A percentile compares a stretch with the other conserved stretches of the same genome.
These are phyloP conservation scores for Uria aalge DNA, from an alignment of 2,113 vertebrate species.

Conservation along the genomic window DNA sequence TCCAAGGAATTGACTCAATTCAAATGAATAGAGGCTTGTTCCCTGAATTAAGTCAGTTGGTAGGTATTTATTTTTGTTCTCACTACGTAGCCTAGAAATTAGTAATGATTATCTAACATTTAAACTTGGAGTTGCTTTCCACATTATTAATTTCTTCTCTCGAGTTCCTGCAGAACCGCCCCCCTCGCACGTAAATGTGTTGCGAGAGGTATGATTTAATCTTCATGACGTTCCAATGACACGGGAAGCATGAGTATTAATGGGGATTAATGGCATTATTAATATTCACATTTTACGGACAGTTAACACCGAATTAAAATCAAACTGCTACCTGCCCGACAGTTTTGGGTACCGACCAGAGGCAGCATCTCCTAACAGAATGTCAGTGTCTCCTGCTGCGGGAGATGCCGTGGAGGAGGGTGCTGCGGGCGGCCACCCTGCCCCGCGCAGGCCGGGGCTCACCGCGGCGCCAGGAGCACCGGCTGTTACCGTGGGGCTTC, in stretches of 20 bases:
- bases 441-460: no score
- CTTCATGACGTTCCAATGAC: not conserved
- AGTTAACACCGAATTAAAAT: not conserved
- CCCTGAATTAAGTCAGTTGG: not conserved
- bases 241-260: not conserved
- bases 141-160: not conserved
- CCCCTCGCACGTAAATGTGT: fast-evolving
- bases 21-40: not conserved
- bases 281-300: not conserved
- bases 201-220: not conserved
- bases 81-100: not conserved
- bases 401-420: not conserved
- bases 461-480: fast-evolving
- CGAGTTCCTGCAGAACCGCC: not conserved
- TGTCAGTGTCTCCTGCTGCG: fast-evolving
- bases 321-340: not conserved
- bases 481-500: fast-evolving
- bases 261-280: conserved; percentile 19
- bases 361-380: not conserved
- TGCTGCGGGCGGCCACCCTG: not conserved
- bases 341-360: not conserved
- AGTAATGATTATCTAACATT: not conserved
- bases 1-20: fast-evolving
- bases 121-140: not conserved
- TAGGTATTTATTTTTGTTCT: not conserved